Conservation (phyloP, 2,888 invertebrate species). For the Tetranychus piercei region DNA sequence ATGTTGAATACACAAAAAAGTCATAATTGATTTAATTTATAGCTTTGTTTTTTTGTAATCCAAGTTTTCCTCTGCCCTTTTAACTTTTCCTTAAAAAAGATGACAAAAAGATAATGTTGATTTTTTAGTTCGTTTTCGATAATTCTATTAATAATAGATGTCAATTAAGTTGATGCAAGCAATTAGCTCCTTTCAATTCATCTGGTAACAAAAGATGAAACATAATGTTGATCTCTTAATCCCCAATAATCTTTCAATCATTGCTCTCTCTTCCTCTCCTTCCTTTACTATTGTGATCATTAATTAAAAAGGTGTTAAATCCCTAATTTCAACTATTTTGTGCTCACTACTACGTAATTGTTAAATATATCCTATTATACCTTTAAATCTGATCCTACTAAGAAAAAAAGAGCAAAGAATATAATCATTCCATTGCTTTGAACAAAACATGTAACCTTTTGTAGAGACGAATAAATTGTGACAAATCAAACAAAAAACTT, state of each 20-base stretch:
- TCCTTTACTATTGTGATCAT: constrained; percentile 2
- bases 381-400: not conserved
- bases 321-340: constrained; percentile 7
- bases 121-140: not conserved
- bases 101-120: not conserved
- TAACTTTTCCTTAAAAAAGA: not conserved
- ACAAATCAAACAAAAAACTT: not conserved
- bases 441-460: not conserved
- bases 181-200: not conserved
- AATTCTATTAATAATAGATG: not conserved
- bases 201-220: not conserved
- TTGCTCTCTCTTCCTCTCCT: not conserved
- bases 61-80: too few relatives aligned
- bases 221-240: constrained; percentile 9
- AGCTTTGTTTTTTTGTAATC: too few relatives aligned
- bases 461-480: not conserved
- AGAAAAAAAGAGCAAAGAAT: not conserved
- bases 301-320: not conserved
- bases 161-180: constrained; percentile 1
- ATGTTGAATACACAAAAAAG: too few relatives aligned
- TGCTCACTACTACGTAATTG: not conserved
- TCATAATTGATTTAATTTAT: too few relatives aligned
- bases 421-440: not conserved
- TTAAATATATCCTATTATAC: not conserved
- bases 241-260: not conserved